phyloP scores from a whole-genome alignment of 2,797 vertebrate species.

The Momotus momota region DNA sequence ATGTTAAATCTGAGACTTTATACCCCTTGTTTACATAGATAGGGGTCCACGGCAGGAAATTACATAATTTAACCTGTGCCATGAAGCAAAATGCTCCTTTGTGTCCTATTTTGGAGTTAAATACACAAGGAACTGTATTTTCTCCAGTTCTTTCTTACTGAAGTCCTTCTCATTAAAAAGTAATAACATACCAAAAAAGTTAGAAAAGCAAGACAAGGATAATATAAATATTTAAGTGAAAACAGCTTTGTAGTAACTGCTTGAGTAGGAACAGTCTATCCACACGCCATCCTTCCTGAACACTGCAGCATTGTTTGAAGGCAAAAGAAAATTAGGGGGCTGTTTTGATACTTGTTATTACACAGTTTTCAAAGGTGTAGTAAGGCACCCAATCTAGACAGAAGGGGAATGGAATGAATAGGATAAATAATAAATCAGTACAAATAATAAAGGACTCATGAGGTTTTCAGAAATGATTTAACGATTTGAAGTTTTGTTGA shows the following conservation, averaged over 20 bases:
- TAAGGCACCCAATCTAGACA: not conserved
- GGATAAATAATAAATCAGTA: not conserved
- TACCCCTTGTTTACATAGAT: slow-evolving; percentile 31
- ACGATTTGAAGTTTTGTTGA: not conserved
- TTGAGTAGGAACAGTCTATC: not conserved
- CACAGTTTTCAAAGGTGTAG: not conserved
- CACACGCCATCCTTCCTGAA: not conserved
- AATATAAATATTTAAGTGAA: not conserved
- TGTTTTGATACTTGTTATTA: not conserved
- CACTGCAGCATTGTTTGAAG: not conserved
- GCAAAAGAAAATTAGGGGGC: not conserved
- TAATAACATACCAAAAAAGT: not conserved
- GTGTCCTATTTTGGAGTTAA: not conserved
- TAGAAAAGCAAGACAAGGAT: not conserved
- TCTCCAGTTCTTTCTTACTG: not conserved
- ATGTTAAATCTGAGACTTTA: not conserved
- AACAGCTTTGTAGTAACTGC: not conserved
- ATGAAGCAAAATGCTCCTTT: not conserved
- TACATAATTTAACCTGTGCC: not conserved
- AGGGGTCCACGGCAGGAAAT: slow-evolving; percentile 35
- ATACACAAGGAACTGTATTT: not conserved
- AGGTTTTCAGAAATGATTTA: not conserved
- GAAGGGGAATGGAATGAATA: not conserved
- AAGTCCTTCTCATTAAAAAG: not conserved
- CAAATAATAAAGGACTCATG: not conserved